These are phyloP conservation scores for Drosophila fungiperda DNA, from an alignment of 2,888 invertebrate species.

Conservation along the genomic window DNA sequence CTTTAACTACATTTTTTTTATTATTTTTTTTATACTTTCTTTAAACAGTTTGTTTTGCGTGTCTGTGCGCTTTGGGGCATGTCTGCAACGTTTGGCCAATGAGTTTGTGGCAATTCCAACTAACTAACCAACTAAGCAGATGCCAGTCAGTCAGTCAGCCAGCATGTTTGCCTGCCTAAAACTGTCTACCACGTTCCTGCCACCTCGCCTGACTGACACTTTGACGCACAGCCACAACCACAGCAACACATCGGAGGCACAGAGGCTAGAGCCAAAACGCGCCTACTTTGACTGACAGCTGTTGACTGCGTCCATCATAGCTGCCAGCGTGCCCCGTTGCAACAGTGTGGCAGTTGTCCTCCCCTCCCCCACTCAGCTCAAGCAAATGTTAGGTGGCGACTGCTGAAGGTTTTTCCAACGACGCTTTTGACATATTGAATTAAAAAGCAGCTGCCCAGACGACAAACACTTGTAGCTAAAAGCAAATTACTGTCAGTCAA, in stretches of 20 bases:
- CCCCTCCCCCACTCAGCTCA: background rate
- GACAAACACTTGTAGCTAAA: conserved; percentile 36
- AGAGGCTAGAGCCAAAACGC: conserved; percentile 26
- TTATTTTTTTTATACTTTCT: background rate
- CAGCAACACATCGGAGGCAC: conserved; percentile 3
- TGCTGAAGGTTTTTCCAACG: conserved; percentile 10
- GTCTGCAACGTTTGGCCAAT: conserved; percentile 48
- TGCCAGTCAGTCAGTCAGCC: conserved; percentile 1
- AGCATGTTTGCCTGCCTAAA: conserved; percentile 22
- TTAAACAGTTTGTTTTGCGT: conserved; percentile 19
- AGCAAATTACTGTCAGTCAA: conserved; percentile 62
- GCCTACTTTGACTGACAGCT: conserved; percentile 68
- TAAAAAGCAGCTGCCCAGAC: conserved; percentile 44
- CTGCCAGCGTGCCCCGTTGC: conserved; percentile 19
- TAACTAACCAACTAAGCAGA: conserved; percentile 54
- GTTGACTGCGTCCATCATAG: conserved; percentile 61
- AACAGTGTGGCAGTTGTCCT: background rate
- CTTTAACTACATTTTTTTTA: conserved; percentile 15
- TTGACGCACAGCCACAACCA: conserved; percentile 21
- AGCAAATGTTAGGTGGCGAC: conserved; percentile 15
- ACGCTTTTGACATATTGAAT: conserved; percentile 64
- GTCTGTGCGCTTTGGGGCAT: conserved; percentile 37
- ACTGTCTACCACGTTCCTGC: conserved; percentile 15
- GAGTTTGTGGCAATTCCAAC: conserved; percentile 49
- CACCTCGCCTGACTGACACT: conserved; percentile 17